A percentile compares a stretch with the other conserved stretches of the same genome.
These are phyloP conservation scores for Drosophila dunni DNA, from an alignment of 1,140 invertebrate genomes.

Conservation along the genomic window DNA sequence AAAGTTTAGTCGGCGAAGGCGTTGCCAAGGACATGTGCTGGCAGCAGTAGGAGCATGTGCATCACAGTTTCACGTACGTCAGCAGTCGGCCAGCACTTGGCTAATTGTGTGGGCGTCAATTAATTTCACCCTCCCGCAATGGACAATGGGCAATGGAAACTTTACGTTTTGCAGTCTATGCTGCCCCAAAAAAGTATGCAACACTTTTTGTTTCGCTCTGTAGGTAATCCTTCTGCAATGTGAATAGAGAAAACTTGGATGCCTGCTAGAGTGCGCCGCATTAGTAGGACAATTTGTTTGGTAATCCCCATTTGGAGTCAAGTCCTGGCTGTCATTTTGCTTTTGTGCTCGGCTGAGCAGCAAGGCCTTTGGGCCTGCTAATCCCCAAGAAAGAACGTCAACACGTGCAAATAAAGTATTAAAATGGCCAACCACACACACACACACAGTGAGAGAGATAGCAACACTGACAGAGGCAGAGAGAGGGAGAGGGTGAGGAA, in stretches of 20 bases:
- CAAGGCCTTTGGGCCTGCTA: slow-evolving; percentile 64
- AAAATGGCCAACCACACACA: slow-evolving; percentile 55
- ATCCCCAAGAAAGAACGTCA: slow-evolving; percentile 65
- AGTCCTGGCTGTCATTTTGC: slow-evolving; percentile 50
- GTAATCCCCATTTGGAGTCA: slow-evolving; percentile 65
- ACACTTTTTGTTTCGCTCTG: slow-evolving; percentile 7
- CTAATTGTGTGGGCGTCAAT: slow-evolving; percentile 65
- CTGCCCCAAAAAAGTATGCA: slow-evolving; percentile 44
- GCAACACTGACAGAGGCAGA: slow-evolving; percentile 16
- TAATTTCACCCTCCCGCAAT: slow-evolving; percentile 45
- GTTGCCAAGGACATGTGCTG: slow-evolving; percentile 62
- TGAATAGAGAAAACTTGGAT: background rate
- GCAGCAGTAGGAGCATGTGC: slow-evolving; percentile 53
- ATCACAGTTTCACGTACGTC: slow-evolving; percentile 52
- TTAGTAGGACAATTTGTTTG: slow-evolving; percentile 79
- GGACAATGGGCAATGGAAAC: slow-evolving; percentile 15
- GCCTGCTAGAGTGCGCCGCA: slow-evolving; percentile 44
- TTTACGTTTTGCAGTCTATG: slow-evolving; percentile 27
- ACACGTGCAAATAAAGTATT: slow-evolving; percentile 81
- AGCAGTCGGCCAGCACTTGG: slow-evolving; percentile 45
- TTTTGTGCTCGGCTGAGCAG: slow-evolving; percentile 51
- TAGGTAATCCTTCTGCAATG: background rate
- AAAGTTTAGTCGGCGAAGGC: slow-evolving; percentile 64
- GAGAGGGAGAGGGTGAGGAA: too few relatives aligned
- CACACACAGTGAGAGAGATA: background rate